Percentiles rank a stretch among this genome's conserved stretches.
Evolutionary conservation across 2,888 invertebrate species (phyloP).

Genomic region (Synanthedon myopaeformis): DNA sequence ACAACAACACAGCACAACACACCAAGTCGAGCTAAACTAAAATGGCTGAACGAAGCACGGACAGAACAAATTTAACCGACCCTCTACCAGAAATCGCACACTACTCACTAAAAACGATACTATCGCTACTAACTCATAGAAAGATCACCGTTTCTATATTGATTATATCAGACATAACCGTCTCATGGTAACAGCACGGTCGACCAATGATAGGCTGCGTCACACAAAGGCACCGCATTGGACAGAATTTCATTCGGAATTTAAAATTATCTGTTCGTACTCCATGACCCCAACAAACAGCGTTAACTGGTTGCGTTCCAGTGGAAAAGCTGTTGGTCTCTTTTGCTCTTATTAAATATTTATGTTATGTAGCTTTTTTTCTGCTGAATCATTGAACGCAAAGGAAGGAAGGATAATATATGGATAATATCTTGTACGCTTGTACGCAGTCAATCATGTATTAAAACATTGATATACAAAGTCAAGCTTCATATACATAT

Average conservation of each 20-base stretch:
- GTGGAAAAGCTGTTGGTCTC: slow-evolving; percentile 28
- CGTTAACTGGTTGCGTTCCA: slow-evolving; percentile 19
- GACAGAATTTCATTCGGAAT: slow-evolving; percentile 63
- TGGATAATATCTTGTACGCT: neutral
- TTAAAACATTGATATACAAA: neutral
- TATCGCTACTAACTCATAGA: slow-evolving; percentile 14
- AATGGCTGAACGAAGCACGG: slow-evolving; percentile 61
- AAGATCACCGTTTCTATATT: slow-evolving; percentile 27
- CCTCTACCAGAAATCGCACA: slow-evolving; percentile 28
- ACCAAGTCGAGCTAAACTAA: slow-evolving; percentile 3
- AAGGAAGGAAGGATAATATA: neutral
- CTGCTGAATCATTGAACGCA: neutral
- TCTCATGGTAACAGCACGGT: slow-evolving; percentile 35
- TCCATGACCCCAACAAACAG: slow-evolving; percentile 61
- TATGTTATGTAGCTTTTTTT: slow-evolving; percentile 16
- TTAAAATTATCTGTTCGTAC: slow-evolving; percentile 44
- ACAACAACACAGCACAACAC: neutral
- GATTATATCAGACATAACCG: slow-evolving; percentile 29
- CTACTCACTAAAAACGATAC: slow-evolving; percentile 22
- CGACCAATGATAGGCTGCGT: slow-evolving; percentile 52
- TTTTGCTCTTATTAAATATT: slow-evolving; percentile 26
- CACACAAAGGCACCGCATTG: slow-evolving; percentile 54
- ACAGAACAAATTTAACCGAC: slow-evolving; percentile 34
- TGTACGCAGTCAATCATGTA: neutral
- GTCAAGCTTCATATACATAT: neutral